Base-by-base conservation (phyloP, 2,113 vertebrate species). In the Bagarius yarrelli region DNA sequence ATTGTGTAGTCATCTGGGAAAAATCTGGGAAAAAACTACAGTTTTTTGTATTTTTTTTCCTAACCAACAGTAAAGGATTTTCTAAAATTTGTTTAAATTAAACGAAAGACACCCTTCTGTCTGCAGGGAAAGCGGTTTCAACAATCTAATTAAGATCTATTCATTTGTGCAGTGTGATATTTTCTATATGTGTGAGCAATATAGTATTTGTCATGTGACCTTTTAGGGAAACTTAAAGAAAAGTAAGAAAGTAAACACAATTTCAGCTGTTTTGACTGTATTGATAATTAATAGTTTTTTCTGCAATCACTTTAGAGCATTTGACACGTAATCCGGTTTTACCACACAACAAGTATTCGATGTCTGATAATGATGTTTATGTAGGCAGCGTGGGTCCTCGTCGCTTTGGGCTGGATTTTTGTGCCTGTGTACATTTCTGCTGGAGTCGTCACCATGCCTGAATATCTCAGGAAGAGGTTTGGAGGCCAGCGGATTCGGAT, bases 401-500 rank as follows among this genome's bases (percentile, higher is more conserved):
- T 87, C 25, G 85, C 85, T 83, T 90, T 96, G 86, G 95, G 95
- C 88, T 96, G 95, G 95, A 92, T 96, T 85, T 96, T 96, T 89
- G 93, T 96, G 82, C 95, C 95, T 0, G 95, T 96, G 86, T 96
- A 96, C 90, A 95, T 96, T 90, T 91, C 93, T 50, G 94, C 94
- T 40, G 93, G 95, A 87, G 94, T 96, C 21, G 94, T 95, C 88
- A 96, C 95, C 88, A 96, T 96, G 95, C 95, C 95, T 6, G 95
- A 95, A 83, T 96, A 96, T 88, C 92, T 96, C 87, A 94, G 92
- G 85, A 95, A 94, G 90, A 93, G 95, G 67, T 96, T 94, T 36
- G 95, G 95, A 83, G 95, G 95, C 85, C 94, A 93, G 88, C 93
- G 95, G 82, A 95, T 96, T 89, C 94, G 95, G 87, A 92, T 95